Conservation (phyloP, 2,888 invertebrate genomes). For the Sialis fuliginosa region DNA sequence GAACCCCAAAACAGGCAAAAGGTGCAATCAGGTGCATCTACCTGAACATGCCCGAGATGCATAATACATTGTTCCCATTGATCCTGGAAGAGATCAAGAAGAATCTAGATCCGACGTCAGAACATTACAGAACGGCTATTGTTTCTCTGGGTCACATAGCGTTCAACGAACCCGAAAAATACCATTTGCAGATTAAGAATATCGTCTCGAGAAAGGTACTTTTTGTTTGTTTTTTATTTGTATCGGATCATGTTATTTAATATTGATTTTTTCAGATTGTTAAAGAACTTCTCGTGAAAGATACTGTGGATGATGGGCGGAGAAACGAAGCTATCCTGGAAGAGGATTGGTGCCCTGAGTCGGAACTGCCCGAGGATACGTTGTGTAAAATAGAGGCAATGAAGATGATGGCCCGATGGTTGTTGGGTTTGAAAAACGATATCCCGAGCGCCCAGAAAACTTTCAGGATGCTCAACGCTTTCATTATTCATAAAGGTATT, state of each 20-base stretch:
- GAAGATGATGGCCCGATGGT: conserved; percentile 93
- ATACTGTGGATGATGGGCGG: conserved; percentile 36
- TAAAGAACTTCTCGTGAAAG: conserved; percentile 82
- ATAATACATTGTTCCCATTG: conserved; percentile 63
- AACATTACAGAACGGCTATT: conserved; percentile 81
- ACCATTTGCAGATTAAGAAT: conserved; percentile 80
- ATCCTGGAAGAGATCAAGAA: conserved; percentile 64
- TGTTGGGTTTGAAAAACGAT: conserved; percentile 77
- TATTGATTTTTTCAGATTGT: conserved; percentile 47
- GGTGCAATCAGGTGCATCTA: conserved; percentile 87
- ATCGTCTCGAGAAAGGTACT: conserved; percentile 77
- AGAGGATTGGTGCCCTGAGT: conserved; percentile 69
- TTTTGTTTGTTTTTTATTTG: conserved; percentile 1
- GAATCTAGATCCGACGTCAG: conserved; percentile 54
- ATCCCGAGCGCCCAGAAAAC: conserved; percentile 82
- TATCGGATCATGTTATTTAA: neutral
- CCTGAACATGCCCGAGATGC: conserved; percentile 56
- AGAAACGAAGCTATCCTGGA: conserved; percentile 27
- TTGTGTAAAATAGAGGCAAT: conserved; percentile 84
- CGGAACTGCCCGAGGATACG: conserved; percentile 78
- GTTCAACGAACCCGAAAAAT: conserved; percentile 76
- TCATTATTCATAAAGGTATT: conserved; percentile 82
- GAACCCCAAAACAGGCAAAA: conserved; percentile 90
- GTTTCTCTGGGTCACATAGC: conserved; percentile 91
- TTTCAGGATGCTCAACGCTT: conserved; percentile 84